Conservation (phyloP, 1,140 invertebrate genomes). For the Bombus waltoni region DNA sequence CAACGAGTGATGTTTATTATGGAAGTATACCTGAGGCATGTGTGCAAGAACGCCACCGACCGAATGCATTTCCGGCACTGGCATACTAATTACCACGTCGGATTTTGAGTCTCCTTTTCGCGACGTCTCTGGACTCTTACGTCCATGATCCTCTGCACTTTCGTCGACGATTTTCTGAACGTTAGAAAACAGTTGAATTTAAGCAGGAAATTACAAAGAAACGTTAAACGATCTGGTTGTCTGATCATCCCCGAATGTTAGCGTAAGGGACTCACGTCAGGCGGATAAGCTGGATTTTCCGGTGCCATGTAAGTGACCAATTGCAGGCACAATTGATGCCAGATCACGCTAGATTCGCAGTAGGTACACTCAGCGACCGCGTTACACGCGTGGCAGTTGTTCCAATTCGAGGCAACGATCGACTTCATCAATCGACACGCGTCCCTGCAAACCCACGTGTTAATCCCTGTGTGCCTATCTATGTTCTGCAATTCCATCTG, state of each 20-base stretch:
- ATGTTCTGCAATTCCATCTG: constrained; percentile 96
- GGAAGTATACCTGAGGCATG: constrained; percentile 92
- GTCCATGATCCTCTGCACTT: constrained; percentile 84
- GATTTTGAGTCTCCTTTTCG: constrained; percentile 86
- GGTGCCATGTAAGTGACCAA: constrained; percentile 91
- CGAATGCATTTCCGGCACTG: constrained; percentile 87
- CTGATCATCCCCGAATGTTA: too few species aligned
- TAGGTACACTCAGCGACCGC: constrained; percentile 90
- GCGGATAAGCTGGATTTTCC: constrained; percentile 87
- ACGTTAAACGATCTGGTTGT: neutral
- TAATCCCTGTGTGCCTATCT: constrained; percentile 91
- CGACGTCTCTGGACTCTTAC: constrained; percentile 86
- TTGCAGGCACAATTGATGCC: constrained; percentile 94
- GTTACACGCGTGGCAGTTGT: constrained; percentile 88
- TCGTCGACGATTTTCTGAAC: constrained; percentile 85
- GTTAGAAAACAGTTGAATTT: neutral
- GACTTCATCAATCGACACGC: constrained; percentile 91
- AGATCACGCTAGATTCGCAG: constrained; percentile 96
- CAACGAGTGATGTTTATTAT: neutral
- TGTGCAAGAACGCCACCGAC: constrained; percentile 93
- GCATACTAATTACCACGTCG: constrained; percentile 86
- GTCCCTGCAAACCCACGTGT: constrained; percentile 89
- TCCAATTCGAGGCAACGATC: constrained; percentile 91
- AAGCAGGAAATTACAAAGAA: too few species aligned
- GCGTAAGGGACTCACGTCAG: constrained; percentile 87